Base-by-base conservation (phyloP, 1,140 invertebrate genomes). In the Aphidius ervi region DNA sequence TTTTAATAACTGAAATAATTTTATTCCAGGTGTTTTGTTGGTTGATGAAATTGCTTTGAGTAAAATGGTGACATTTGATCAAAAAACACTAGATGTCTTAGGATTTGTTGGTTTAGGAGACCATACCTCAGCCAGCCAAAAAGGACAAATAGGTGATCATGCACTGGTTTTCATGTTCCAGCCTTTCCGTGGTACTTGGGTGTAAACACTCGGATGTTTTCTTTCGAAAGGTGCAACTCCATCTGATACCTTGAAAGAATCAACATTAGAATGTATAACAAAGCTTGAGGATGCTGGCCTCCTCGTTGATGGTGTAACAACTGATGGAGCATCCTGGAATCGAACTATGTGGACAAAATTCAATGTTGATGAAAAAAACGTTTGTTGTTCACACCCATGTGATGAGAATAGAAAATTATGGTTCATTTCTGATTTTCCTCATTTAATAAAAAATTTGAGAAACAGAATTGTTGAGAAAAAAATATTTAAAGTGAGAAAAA, bases 311-410 rank as follows among this genome's bases (percentile, higher is more conserved):
- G 57, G 20, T 3, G 47, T 59, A 4, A 31, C 46, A 3, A 41
- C 57, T 4, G 57, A 59, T n/a, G 57, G 57, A 9, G 57, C 57
- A 16, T 50, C 57, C 9, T 59, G 57, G 57, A 59, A 59, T 50
- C 46, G 57, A 7, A 42, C 16, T 16, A 46, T 59, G 39, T 50
- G 57, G 57, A 41, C 46, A 16, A 7, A 16, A 16, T 48, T 48
- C 20, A 16, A 16, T 48, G 46, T 48, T 48, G 46, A 48, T 6
- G 7, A 5, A 48, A n/a, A 48, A 6, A 16, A 7, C 7, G 10
- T 9, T 48, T 48, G 9, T 48, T 48, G 46, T 16, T 16, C 10
- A 48, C 46, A 48, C 20, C 1, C 46, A n/a, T 48, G n/a, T 16
- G 46, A 48, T 48, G 6, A 9, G 10, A n/a, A n/a, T 9, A 48